These are phyloP conservation scores for Leptinotarsa juncta DNA, from an alignment of 2,888 invertebrate species.

Conservation along the genomic window DNA sequence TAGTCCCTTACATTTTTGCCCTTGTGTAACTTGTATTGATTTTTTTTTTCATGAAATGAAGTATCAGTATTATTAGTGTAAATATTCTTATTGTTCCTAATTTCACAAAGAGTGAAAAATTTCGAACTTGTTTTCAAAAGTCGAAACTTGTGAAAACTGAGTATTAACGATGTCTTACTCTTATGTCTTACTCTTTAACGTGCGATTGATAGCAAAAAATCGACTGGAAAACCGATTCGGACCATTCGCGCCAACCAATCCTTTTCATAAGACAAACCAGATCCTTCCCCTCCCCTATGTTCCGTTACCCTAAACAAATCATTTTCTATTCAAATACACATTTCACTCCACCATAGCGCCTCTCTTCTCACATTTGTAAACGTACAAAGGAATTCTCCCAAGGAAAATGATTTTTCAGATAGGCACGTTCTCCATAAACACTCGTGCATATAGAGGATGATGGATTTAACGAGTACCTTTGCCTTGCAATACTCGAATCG, in stretches of 20 bases:
- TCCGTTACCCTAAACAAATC: slow-evolving; percentile 17
- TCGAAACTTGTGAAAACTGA: too few relatives aligned
- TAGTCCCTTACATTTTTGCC: too few relatives aligned
- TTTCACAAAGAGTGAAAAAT: too few relatives aligned
- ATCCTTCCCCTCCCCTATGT: not conserved
- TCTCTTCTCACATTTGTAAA: slow-evolving; percentile 18
- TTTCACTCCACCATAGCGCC: slow-evolving; percentile 14
- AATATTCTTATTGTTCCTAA: too few relatives aligned
- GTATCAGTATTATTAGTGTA: too few relatives aligned
- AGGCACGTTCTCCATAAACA: slow-evolving; percentile 35
- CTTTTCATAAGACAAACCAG: not conserved
- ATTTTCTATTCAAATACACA: slow-evolving; percentile 27
- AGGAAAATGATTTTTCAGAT: slow-evolving; percentile 33
- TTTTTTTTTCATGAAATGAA: too few relatives aligned
- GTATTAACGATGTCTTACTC: too few relatives aligned
- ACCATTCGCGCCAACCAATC: not conserved
- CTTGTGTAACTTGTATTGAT: too few relatives aligned
- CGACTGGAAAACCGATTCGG: too few relatives aligned
- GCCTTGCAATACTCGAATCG: slow-evolving; percentile 31
- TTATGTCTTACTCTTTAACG: too few relatives aligned
- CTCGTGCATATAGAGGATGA: slow-evolving; percentile 32
- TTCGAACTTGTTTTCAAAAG: too few relatives aligned
- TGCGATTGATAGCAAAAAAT: too few relatives aligned
- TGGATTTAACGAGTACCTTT: slow-evolving; percentile 34
- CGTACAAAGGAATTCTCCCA: slow-evolving; percentile 27